Conservation (phyloP, 2,113 vertebrate species). For the Saguinus imperator region DNA sequence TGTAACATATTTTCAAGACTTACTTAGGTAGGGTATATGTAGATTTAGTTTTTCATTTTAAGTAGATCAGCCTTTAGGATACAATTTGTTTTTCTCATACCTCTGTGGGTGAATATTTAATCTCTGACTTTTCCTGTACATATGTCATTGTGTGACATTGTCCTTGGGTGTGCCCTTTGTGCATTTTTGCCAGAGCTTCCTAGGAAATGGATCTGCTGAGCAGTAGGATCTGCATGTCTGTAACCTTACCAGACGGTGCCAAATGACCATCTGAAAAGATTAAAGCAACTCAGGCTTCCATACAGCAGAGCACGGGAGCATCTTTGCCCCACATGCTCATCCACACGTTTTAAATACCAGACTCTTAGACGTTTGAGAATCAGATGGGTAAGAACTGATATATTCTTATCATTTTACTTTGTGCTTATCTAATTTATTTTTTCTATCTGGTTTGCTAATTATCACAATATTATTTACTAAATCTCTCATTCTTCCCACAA, state of each 20-base stretch:
- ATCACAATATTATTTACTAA: background rate
- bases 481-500: background rate
- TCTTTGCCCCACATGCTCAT: background rate
- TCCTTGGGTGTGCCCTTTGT: background rate
- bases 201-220: background rate
- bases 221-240: background rate
- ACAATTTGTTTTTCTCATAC: background rate
- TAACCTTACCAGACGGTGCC: background rate
- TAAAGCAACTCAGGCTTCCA: background rate
- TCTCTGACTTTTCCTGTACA: background rate
- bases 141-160: background rate
- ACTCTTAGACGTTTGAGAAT: background rate
- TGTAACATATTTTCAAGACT: background rate
- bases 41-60: slow-evolving; percentile 9
- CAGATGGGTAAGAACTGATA: background rate
- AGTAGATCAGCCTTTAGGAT: background rate
- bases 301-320: background rate
- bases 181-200: background rate
- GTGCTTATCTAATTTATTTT: background rate
- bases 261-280: background rate
- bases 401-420: background rate
- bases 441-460: background rate
- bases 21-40: background rate
- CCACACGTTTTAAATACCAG: background rate
- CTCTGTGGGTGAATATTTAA: background rate